These are phyloP conservation scores for Alauda arvensis DNA, from an alignment of 2,797 vertebrate species.

Conservation along the genomic window DNA sequence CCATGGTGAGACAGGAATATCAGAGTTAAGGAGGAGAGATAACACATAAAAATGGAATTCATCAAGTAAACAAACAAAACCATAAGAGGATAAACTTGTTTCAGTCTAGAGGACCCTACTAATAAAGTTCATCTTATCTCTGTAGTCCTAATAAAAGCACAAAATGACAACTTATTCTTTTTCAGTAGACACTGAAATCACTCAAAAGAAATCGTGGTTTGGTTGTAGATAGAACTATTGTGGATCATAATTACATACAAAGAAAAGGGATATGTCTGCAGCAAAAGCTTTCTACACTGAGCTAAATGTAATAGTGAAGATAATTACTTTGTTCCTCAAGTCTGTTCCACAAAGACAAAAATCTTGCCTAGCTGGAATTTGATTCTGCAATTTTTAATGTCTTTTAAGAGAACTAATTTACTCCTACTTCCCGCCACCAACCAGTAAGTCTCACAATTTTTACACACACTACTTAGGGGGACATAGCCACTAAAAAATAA, in stretches of 20 bases:
- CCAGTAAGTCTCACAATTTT: background rate
- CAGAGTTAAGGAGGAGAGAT: background rate
- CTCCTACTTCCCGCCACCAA: background rate
- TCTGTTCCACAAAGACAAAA: constrained; percentile 6
- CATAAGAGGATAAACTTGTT: background rate
- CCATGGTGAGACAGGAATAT: background rate
- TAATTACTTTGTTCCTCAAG: constrained; percentile 4
- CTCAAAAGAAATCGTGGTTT: background rate
- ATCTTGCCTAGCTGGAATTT: background rate
- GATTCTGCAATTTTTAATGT: background rate
- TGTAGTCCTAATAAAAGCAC: background rate
- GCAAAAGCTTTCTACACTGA: background rate
- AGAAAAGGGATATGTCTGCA: background rate
- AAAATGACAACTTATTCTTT: background rate
- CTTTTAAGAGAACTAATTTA: background rate
- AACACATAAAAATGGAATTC: background rate
- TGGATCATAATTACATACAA: background rate
- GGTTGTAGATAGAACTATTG: background rate
- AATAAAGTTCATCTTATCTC: background rate
- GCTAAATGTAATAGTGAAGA: background rate
- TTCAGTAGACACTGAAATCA: background rate
- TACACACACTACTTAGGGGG: background rate
- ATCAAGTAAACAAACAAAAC: background rate
- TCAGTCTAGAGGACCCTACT: background rate
- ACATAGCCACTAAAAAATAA: background rate